These are phyloP conservation scores for Diuraphis noxia DNA, from an alignment of 1,140 invertebrate species.

Conservation along the genomic window DNA sequence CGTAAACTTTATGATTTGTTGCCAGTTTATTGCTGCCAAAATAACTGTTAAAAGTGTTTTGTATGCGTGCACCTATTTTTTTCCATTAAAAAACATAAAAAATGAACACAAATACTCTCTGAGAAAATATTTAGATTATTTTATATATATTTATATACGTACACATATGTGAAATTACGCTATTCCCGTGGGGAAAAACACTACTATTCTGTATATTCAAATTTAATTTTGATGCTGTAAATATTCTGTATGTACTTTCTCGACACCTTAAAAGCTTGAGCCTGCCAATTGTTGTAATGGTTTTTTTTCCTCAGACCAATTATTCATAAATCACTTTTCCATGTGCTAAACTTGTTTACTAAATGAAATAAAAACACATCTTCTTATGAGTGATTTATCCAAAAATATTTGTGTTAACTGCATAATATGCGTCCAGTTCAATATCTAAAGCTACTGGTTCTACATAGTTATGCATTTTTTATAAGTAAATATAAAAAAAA, in stretches of 20 bases:
- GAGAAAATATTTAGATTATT: constrained; percentile 6
- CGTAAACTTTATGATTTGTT: not conserved
- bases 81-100: not conserved
- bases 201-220: constrained; percentile 17
- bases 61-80: not conserved
- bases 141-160: not conserved
- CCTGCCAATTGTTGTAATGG: constrained; percentile 25
- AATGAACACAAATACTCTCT: not conserved
- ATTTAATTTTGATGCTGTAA: constrained; percentile 19
- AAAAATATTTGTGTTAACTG: not conserved
- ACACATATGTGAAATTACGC: not conserved
- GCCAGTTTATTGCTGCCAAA: not conserved
- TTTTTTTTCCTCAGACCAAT: not conserved
- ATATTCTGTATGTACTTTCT: constrained; percentile 6
- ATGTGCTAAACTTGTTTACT: not conserved
- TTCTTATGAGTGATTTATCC: not conserved
- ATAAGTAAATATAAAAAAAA: no score
- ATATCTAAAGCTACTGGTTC: not conserved
- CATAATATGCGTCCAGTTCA: not conserved
- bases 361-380: not conserved
- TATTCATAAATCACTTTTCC: constrained; percentile 10
- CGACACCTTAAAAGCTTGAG: constrained; percentile 7
- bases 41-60: not conserved
- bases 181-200: not conserved
- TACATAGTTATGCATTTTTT: not conserved